phyloP scores from a whole-genome alignment of 30 jellyfish, hydroid and myxozoan genomes.

The Rhopilema esculentum region DNA sequence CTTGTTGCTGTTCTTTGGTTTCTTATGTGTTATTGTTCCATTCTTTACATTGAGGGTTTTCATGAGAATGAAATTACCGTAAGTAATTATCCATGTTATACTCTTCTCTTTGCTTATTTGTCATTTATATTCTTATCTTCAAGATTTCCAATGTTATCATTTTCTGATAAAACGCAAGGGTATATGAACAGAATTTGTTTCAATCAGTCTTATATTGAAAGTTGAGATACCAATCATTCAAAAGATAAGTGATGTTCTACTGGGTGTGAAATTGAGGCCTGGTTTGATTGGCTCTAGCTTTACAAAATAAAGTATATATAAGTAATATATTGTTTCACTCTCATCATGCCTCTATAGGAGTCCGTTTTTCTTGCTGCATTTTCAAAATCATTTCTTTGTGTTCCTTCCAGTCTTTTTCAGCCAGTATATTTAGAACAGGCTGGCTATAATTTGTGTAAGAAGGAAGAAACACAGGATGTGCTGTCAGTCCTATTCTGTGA shows the following conservation, averaged over 20 bases:
- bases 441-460: too few species aligned
- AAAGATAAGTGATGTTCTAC: too few species aligned
- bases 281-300: too few species aligned
- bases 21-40: slow-evolving; percentile 88
- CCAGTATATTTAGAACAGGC: not conserved
- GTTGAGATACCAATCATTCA: too few species aligned
- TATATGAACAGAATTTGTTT: too few species aligned
- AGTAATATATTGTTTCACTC: not conserved
- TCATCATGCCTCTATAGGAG: not conserved
- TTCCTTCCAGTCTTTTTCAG: not conserved
- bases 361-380: not conserved
- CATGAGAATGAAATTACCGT: slow-evolving; percentile 99
- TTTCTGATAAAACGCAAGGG: too few species aligned
- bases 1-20: slow-evolving; percentile 88
- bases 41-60: slow-evolving; percentile 94
- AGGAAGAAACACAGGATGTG: too few species aligned
- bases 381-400: not conserved
- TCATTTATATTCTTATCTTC: not conserved
- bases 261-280: too few species aligned
- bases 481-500: too few species aligned
- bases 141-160: too few species aligned
- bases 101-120: not conserved
- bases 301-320: too few species aligned
- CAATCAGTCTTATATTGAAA: too few species aligned
- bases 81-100: slow-evolving; percentile 29